Percentiles rank a stretch among this genome's conserved stretches.
These are phyloP conservation scores for Propithecus perrieri DNA, from an alignment of 2,797 vertebrate genomes.

Conservation along the genomic window DNA sequence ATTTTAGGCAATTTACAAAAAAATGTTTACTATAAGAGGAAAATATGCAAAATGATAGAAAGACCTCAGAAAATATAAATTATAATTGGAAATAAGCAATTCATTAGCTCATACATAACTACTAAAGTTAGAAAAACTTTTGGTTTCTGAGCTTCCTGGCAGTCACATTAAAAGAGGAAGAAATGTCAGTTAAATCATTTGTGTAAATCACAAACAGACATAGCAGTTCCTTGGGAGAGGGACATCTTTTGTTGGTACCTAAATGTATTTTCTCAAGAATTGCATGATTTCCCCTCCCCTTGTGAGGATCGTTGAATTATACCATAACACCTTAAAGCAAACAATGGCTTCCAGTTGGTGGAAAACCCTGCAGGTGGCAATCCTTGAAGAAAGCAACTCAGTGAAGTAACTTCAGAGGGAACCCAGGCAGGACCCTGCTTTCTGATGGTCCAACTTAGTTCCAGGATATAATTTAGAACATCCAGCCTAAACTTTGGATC, in stretches of 20 bases:
- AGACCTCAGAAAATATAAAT: background rate
- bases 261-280: background rate
- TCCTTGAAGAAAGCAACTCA: background rate
- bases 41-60: background rate
- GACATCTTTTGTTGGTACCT: background rate
- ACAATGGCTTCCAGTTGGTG: background rate
- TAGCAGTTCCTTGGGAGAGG: background rate
- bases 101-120: background rate
- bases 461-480: background rate
- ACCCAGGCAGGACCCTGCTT: background rate
- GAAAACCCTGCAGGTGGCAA: background rate
- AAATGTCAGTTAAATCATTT: background rate
- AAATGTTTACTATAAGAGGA: background rate
- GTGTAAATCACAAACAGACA: background rate
- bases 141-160: background rate
- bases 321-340: background rate
- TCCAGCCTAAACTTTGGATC: background rate
- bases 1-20: background rate
- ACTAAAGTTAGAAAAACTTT: background rate
- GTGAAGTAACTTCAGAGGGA: background rate
- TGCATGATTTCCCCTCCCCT: background rate
- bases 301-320: background rate
- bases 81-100: background rate
- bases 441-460: background rate
- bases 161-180: background rate